Evolutionary conservation across 2,797 vertebrate genomes (phyloP), one percentile per base, ranked within the genome.

Genomic region (Rachycentron canadum): DNA sequence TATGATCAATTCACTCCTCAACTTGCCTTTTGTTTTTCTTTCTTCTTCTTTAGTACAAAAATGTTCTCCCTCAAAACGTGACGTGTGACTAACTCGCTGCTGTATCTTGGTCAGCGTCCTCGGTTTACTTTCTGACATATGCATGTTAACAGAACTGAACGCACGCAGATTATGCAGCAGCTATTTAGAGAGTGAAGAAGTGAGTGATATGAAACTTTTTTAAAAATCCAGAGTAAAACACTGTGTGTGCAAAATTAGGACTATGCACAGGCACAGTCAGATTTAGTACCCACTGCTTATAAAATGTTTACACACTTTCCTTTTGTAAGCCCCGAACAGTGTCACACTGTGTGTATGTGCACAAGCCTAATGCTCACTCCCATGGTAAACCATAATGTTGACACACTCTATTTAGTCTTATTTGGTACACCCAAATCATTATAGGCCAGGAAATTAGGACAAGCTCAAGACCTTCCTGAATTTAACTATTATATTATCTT

Each of bases 101-200:
- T 70, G 36, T 25, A 79, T 86, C 62, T 81, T 32, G 84, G 82
- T 90, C 87, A 80, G 28, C 21, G 69, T 75, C 58, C 58, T 47
- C 25, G 10, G 26, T 66, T 59, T 63, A 71, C 49, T 71, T 83
- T 71, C 38, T 64, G 73, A 78, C 65, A 69, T 36, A 14, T 32
- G 43, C 50, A 49, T 60, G 41, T 52, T 63, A 66, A 73, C 43
- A 61, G 8, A 52, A 64, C 9, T 32, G 53, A 73, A 61, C 28
- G 60, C 36, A 43, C 10, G 14, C 58, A 50, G 71, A 84, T 75
- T 53, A 65, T 3, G 30, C 10, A 30, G 25, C 32, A 32, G 28
- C 57, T 50, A 49, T 32, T 60, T 21, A 17, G 30, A 40, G 13
- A 62, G 17, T 26, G 5, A 55, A 45, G 17, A 16, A 10, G 14